Evolutionary conservation across 30 jellyfish, hydroid and myxozoan genomes (phyloP).

Genomic region (Mastigias papua): DNA sequence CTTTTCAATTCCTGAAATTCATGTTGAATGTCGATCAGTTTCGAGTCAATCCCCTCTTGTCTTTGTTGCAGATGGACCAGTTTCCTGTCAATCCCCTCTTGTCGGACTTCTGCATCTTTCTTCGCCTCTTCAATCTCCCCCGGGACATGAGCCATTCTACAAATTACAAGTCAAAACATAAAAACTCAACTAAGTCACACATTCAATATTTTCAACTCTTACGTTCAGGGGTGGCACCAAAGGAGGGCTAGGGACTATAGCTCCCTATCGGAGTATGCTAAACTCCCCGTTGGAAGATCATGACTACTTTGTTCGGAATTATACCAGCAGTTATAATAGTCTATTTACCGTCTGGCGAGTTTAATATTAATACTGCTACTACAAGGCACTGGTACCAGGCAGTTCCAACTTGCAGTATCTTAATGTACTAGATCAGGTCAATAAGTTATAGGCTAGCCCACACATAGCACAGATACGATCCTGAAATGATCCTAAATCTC

Average conservation of each 20-base stretch:
- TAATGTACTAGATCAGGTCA: too few relatives aligned
- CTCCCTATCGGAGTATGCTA: neutral
- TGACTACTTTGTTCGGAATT: too few relatives aligned
- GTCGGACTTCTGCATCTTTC: slow-evolving; percentile 28
- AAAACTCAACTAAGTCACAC: neutral
- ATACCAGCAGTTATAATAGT: too few relatives aligned
- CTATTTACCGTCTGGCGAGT: too few relatives aligned
- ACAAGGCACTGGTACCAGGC: too few relatives aligned
- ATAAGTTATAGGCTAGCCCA: too few relatives aligned
- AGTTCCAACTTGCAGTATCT: too few relatives aligned
- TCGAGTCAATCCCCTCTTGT: slow-evolving; percentile 32
- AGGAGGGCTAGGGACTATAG: neutral
- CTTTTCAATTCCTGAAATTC: slow-evolving; percentile 24
- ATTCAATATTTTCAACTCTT: neutral
- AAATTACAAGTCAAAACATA: neutral
- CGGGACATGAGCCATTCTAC: slow-evolving; percentile 67
- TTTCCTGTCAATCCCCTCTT: slow-evolving; percentile 27
- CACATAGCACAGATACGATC: too few relatives aligned
- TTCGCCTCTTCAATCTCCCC: slow-evolving; percentile 51
- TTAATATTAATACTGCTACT: too few relatives aligned
- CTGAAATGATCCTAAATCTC: too few relatives aligned
- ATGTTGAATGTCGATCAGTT: slow-evolving; percentile 5
- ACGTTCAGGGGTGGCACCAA: too few relatives aligned
- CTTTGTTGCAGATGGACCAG: slow-evolving; percentile 8
- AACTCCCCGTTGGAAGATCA: too few relatives aligned